A percentile compares a stretch with the other conserved stretches of the same genome.
Conservation (phyloP, 2,888 invertebrate species). For the Drosophila limbata region DNA sequence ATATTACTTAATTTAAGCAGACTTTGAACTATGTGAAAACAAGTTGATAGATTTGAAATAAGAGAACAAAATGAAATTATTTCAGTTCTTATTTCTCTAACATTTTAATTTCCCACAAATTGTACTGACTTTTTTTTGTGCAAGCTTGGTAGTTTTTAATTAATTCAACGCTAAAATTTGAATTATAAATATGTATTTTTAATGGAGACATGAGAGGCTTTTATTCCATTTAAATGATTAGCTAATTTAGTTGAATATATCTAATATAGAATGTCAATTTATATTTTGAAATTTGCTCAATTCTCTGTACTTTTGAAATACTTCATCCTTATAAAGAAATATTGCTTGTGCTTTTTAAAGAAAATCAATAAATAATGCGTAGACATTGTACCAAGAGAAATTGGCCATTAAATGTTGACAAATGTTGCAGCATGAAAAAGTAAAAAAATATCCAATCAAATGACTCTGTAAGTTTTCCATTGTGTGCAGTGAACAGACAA, state of each 20-base stretch:
- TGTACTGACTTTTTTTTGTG: no score
- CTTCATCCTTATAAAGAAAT: no score
- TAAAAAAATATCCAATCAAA: conserved; percentile 14
- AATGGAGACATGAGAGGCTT: no score
- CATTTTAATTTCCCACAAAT: no score
- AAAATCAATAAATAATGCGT: conserved; percentile 57
- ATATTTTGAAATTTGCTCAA: no score
- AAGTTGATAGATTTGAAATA: background rate
- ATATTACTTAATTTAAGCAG: background rate
- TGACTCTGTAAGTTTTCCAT: conserved; percentile 11
- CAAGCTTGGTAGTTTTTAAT: no score
- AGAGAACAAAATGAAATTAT: no score
- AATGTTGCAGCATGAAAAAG: conserved; percentile 26
- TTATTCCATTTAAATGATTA: no score
- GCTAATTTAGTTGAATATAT: no score
- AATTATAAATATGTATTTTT: background rate
- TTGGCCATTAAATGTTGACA: conserved; percentile 44
- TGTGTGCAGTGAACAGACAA: conserved; percentile 23
- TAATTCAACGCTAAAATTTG: background rate
- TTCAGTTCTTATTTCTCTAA: no score
- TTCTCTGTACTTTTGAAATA: no score
- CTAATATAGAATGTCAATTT: no score
- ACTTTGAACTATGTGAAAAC: background rate
- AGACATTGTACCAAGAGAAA: conserved; percentile 22
- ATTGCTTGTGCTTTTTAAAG: conserved; percentile 7